Evolutionary conservation across 2,797 vertebrate species (phyloP).

Genomic region (Triplophysa bombifrons): DNA sequence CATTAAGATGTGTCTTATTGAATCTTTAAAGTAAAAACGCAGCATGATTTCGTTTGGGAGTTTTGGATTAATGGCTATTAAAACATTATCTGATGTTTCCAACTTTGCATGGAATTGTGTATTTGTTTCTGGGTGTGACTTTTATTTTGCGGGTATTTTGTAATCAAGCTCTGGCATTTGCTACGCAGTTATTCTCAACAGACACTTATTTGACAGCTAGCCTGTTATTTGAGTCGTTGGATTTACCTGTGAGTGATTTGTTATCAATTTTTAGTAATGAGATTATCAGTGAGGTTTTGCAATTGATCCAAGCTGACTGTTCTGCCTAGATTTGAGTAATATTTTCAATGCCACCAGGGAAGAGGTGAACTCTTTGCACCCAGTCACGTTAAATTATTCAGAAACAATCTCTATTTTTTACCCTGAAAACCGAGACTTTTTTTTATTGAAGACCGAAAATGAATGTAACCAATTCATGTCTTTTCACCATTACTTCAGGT

Average conservation of each 20-base stretch:
- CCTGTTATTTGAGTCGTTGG: not conserved
- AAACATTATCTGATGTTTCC: not conserved
- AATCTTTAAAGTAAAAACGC: not conserved
- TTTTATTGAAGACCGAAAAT: slow-evolving; percentile 45
- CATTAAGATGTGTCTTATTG: not conserved
- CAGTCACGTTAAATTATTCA: slow-evolving; percentile 58
- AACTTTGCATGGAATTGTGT: not conserved
- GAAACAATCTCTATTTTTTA: slow-evolving; percentile 55
- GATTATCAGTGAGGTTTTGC: slow-evolving; percentile 10
- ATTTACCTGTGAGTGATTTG: not conserved
- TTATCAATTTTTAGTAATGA: slow-evolving; percentile 5
- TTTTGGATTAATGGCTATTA: not conserved
- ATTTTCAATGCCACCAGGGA: slow-evolving; percentile 58
- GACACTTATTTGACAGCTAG: not conserved
- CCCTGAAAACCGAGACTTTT: slow-evolving; percentile 43
- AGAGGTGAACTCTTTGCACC: slow-evolving; percentile 44
- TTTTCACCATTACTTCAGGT: not conserved
- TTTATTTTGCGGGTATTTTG: not conserved
- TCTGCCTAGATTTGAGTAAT: slow-evolving; percentile 64
- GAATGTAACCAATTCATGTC: slow-evolving; percentile 39
- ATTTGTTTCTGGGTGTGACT: not conserved
- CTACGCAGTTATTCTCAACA: not conserved
- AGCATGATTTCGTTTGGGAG: not conserved
- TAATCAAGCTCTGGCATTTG: not conserved
- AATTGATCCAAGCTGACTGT: slow-evolving; percentile 17